Evolutionary conservation across 2,113 vertebrate species (phyloP).

Genomic region (Poeciliopsis occidentalis): DNA sequence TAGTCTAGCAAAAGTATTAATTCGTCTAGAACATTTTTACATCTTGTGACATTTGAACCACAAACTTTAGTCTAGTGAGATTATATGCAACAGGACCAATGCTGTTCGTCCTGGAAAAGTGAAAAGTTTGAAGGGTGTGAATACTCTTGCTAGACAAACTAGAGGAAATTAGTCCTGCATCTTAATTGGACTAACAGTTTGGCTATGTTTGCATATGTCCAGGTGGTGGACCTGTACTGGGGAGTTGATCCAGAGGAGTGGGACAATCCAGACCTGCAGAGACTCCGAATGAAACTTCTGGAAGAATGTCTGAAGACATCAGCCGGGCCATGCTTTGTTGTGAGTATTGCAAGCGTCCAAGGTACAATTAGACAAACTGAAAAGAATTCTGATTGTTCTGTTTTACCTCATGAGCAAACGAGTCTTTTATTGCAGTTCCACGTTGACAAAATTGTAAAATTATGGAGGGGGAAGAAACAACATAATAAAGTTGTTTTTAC

Average conservation of each 20-base stretch:
- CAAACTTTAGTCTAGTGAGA: background rate
- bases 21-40: background rate
- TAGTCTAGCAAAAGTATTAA: background rate
- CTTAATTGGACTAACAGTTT: background rate
- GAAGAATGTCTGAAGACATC: slow-evolving; percentile 98
- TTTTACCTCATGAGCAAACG: background rate
- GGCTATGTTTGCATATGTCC: slow-evolving; percentile 25
- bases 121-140: background rate
- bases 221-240: slow-evolving; percentile 99
- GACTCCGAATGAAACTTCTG: slow-evolving; percentile 93
- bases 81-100: background rate
- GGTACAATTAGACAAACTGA: background rate
- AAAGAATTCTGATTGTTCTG: background rate
- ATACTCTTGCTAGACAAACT: background rate
- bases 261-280: slow-evolving; percentile 93
- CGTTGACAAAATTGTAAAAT: background rate
- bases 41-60: background rate
- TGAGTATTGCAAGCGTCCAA: slow-evolving; percentile 81
- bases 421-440: background rate
- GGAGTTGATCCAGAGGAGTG: slow-evolving; percentile 92
- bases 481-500: too few relatives aligned
- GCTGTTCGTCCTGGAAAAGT: background rate
- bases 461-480: too few relatives aligned
- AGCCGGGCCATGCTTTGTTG: slow-evolving; percentile 98
- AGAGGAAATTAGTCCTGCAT: background rate